A percentile compares a stretch with the other conserved stretches of the same genome.
Evolutionary conservation across 1,140 invertebrate species (phyloP).

Genomic region (Caenorhabditis brenneri): DNA sequence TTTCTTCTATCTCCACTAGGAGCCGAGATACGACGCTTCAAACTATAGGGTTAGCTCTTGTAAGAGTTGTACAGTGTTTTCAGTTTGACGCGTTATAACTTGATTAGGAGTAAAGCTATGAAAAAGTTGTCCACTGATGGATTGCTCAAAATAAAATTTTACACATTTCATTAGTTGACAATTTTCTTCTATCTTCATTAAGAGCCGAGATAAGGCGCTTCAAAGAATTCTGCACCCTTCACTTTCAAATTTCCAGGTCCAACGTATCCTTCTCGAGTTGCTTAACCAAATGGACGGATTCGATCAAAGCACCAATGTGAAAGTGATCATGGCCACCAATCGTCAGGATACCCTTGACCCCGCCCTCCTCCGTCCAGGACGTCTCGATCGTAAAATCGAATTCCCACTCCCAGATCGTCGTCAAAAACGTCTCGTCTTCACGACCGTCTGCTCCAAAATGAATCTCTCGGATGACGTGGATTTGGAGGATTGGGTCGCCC

Average conservation of each 20-base stretch:
- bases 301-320: constrained; percentile 99
- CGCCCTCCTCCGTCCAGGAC: constrained; percentile 90
- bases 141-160: not conserved
- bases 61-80: too few species aligned
- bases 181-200: not conserved
- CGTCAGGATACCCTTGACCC: constrained; percentile 97
- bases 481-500: constrained; percentile 95
- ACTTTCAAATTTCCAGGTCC: constrained; percentile 78
- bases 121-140: constrained; percentile 55
- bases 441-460: constrained; percentile 97
- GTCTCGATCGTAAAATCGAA: constrained; percentile 97
- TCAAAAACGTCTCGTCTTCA: constrained; percentile 96
- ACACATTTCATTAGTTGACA: not conserved
- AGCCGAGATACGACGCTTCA: too few species aligned
- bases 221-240: not conserved
- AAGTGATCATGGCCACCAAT: constrained; percentile 99
- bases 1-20: too few species aligned
- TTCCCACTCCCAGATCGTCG: constrained; percentile 95
- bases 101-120: not conserved
- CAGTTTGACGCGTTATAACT: not conserved
- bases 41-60: too few species aligned
- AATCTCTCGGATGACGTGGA: constrained; percentile 99
- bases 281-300: constrained; percentile 99
- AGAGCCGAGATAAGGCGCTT: not conserved
- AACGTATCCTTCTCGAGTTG: constrained; percentile 93